Base-by-base conservation (phyloP, 2,113 vertebrate species). In the Poeciliopsis occidentalis region DNA sequence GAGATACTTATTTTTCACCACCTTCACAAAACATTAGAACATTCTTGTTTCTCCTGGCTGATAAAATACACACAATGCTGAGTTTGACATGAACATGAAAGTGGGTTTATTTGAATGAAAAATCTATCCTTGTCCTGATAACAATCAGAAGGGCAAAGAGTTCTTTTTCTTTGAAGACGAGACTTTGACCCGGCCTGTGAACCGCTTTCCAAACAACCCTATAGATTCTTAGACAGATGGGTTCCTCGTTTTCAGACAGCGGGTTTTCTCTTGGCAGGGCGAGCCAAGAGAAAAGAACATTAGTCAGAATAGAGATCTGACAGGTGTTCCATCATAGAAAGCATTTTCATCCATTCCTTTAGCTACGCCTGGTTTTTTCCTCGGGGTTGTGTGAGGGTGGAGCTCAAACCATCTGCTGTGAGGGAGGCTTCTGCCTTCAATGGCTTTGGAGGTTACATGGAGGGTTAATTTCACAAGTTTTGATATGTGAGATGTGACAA, bases 1-100 rank as follows among this genome's bases (percentile, higher is more conserved):
- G 72, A 17, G 26, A 75, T 71, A 24, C 17, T 54, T 60, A 60
- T 82, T 84, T 47, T 85, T 84, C 31, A 71, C n/a, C 68, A 75
- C 47, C 66, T 39, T 39, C 29, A 54, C 41, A 70, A 60, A 72
- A 64, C 12, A 34, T 51, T 60, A 4, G 8, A 61, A 12, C 32
- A 17, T 10, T 26, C 70, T 15, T n/a, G 51, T 57, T 57, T 57
- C 51, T 54, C 8, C 8, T 57, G 51, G 51, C 22, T 8, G 29
- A 32, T 47, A 63, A 31, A 51, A 51, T 3, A 69, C 0, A 3
- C 22, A 64, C 4, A 54, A 51, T 24, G 4, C 13, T 29, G 39
- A 7, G 24, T 41, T n/a, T 63, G 27, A 60, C 8, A 75, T n/a
- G 8, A 0, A 62, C 4, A 57, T 39, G 22, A 32, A 34, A 60